phyloP scores from a whole-genome alignment of 1,140 invertebrate genomes.

The Musca domestica region DNA sequence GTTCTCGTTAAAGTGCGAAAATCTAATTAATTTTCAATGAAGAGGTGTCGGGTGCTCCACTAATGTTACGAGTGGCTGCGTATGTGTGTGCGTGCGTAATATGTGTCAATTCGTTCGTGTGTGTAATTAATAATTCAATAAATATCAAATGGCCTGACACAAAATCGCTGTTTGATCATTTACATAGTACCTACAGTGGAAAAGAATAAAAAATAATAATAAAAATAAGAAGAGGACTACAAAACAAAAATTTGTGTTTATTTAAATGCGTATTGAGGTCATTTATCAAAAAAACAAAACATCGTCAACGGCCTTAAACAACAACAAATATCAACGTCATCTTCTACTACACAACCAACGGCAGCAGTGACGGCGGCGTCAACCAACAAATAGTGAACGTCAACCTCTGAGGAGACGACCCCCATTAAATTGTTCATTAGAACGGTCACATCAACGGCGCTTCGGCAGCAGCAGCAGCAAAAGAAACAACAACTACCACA shows the following conservation, averaged over 20 bases:
- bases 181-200: neutral
- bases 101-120: neutral
- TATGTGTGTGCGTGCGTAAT: too few relatives aligned
- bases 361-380: neutral
- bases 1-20: neutral
- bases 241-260: neutral
- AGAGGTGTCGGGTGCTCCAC: neutral
- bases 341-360: neutral
- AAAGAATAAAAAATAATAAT: neutral
- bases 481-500: constrained; percentile 11
- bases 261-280: constrained; percentile 18
- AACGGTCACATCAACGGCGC: too few relatives aligned
- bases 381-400: too few relatives aligned
- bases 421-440: too few relatives aligned
- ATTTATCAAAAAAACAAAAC: constrained; percentile 8
- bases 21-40: constrained; percentile 1
- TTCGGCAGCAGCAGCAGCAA: neutral
- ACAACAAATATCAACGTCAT: neutral
- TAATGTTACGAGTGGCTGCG: too few relatives aligned
- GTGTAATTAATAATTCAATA: neutral
- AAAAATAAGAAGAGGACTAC: neutral
- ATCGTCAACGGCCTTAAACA: neutral
- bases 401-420: too few relatives aligned
- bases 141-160: neutral
- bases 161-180: neutral